These are phyloP conservation scores for Byasa hedistus DNA, from an alignment of 2,888 invertebrate species.

Conservation along the genomic window DNA sequence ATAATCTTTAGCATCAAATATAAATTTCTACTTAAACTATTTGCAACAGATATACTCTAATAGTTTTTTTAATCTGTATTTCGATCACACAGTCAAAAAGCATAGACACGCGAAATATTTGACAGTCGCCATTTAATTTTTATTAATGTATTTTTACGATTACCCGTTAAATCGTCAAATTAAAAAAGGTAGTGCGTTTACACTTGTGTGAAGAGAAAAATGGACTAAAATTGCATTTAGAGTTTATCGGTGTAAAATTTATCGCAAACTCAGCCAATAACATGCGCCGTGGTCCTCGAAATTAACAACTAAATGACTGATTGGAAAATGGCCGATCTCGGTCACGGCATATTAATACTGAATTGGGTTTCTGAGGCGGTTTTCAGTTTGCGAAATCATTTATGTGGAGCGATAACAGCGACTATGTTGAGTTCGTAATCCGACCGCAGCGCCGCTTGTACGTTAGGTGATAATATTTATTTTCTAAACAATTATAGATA, in stretches of 20 bases:
- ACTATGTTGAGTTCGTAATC: conserved; percentile 46
- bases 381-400: conserved; percentile 56
- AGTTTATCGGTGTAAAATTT: conserved; percentile 32
- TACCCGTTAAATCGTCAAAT: neutral
- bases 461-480: conserved; percentile 32
- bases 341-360: conserved; percentile 75
- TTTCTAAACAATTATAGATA: conserved; percentile 34
- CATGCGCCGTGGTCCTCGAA: conserved; percentile 76
- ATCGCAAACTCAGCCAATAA: conserved; percentile 62
- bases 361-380: conserved; percentile 76
- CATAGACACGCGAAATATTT: neutral
- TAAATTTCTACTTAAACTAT: too few species aligned
- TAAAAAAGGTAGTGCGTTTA: neutral
- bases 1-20: too few species aligned
- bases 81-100: neutral
- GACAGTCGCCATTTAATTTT: neutral
- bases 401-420: conserved; percentile 61
- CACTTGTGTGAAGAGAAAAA: neutral
- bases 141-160: too few species aligned
- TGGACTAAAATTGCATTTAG: neutral
- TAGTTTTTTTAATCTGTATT: neutral
- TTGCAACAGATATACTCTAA: too few species aligned
- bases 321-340: conserved; percentile 68
- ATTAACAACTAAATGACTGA: conserved; percentile 77
- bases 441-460: conserved; percentile 11